Evolutionary conservation across 2,113 vertebrate genomes (phyloP).

Genomic region (Fregata magnificens): DNA sequence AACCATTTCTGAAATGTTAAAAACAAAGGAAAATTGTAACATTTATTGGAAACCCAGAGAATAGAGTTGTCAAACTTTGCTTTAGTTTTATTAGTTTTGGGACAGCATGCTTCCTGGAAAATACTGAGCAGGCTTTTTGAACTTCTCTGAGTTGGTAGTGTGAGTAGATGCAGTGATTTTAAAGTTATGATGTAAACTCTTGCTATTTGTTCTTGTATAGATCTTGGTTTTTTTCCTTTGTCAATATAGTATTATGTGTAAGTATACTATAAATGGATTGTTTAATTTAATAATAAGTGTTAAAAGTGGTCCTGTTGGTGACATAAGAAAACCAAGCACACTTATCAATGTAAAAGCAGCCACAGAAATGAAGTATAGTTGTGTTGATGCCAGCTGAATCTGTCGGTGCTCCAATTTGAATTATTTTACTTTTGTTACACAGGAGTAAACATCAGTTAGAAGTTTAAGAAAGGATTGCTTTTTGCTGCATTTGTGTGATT

Average conservation of each 20-base stretch:
- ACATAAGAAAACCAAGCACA: background rate
- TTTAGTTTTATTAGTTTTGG: background rate
- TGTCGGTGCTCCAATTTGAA: background rate
- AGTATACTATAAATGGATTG: background rate
- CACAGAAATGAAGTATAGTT: background rate
- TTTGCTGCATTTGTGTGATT: background rate
- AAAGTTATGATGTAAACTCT: background rate
- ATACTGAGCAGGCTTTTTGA: background rate
- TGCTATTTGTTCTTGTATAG: background rate
- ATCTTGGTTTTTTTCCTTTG: background rate
- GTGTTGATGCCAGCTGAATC: background rate
- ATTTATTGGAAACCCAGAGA: background rate
- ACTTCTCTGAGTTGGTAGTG: background rate
- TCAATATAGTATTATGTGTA: background rate
- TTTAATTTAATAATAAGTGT: background rate
- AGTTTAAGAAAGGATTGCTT: background rate
- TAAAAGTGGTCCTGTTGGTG: background rate
- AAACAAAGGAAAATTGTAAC: background rate
- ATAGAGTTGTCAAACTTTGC: background rate
- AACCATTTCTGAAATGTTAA: background rate
- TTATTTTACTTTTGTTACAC: background rate
- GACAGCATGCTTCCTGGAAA: background rate
- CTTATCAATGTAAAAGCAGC: background rate
- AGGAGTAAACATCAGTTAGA: background rate
- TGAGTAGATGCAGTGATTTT: background rate